Base-by-base conservation (phyloP, 2,797 vertebrate genomes). In the Zalophus californianus region DNA sequence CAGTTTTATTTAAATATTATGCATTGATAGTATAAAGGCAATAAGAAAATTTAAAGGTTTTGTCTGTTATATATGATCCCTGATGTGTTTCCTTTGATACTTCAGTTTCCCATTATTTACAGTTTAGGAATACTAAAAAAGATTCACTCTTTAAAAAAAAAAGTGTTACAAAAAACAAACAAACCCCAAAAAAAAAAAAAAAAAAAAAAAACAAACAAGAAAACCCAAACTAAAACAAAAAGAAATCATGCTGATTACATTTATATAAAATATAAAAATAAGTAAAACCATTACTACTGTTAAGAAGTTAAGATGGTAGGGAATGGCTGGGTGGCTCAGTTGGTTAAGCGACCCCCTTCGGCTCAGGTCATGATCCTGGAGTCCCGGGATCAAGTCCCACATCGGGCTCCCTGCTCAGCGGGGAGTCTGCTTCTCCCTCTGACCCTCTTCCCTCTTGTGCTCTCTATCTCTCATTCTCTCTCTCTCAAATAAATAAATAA, bases 91-190 rank as follows among this genome's bases (percentile, higher is more conserved):
- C 44, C 79, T 96, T 72, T 96, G 92, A 93, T 35, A 50, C 13
- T 86, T 72, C 6, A 60, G 73, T 97, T 98, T 78, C 82, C 80
- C 9, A 20, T 50, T 96, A 94, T 98, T 98, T 97, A 98, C 88
- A 98, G 77, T 78, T 95, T 84, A 92, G 93, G 32, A 96, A 70
- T 80, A 92, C 50, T 38, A 56, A 66, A 64, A 52, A 4, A 32
- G 16, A 35, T 77, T 95, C 12, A 41, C 52, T 84, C 41, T 75
- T 75, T 80, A 97, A 96, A 25, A 23, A 25, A 32, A 64, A 64
- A 29, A 32, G 27, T 27, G 60, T 64, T n/a, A 66, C 7, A n/a
- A 62, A 62, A 27, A 14, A 16, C 32, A 66, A 35, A 68, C n/a
- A 72, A 41, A 72, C 12, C 27, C 60, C 60, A 68, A 66, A 68